Conservation (phyloP, 2,888 invertebrate genomes). For the Caenorhabditis sp. region DNA sequence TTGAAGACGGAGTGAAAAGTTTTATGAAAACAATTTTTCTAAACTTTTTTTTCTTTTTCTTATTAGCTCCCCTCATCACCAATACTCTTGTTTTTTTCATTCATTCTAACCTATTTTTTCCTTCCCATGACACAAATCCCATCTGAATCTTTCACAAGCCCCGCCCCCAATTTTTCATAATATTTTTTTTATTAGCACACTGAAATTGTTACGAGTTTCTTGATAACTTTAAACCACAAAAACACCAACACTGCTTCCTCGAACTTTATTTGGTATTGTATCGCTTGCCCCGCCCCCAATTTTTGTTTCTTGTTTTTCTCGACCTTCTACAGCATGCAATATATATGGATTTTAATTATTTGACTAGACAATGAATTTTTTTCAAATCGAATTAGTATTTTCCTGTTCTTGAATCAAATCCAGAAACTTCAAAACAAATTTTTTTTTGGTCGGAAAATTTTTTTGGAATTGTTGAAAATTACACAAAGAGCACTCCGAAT, state of each 20-base stretch:
- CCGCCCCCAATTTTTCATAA: slow-evolving; percentile 8
- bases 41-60: too few relatives aligned
- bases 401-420: too few relatives aligned
- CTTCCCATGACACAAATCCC: slow-evolving; percentile 21
- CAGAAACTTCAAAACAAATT: too few relatives aligned
- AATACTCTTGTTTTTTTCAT: slow-evolving; percentile 31
- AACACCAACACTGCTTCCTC: slow-evolving; percentile 4
- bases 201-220: slow-evolving; percentile 52
- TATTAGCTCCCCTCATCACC: too few relatives aligned
- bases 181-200: slow-evolving; percentile 6
- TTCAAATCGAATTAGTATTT: not conserved
- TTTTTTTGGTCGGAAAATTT: too few relatives aligned
- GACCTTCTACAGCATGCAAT: slow-evolving; percentile 5
- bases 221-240: slow-evolving; percentile 1
- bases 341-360: not conserved
- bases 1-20: slow-evolving; percentile 26
- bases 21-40: not conserved
- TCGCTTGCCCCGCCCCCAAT: slow-evolving; percentile 39
- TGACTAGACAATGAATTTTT: slow-evolving; percentile 15
- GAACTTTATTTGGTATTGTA: slow-evolving; percentile 16
- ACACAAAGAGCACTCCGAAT: too few relatives aligned
- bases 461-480: too few relatives aligned
- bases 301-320: too few relatives aligned
- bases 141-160: slow-evolving; percentile 25
- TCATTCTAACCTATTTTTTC: slow-evolving; percentile 17